Base-by-base conservation (phyloP, 2,888 invertebrate genomes). In the Eurois occulta region DNA sequence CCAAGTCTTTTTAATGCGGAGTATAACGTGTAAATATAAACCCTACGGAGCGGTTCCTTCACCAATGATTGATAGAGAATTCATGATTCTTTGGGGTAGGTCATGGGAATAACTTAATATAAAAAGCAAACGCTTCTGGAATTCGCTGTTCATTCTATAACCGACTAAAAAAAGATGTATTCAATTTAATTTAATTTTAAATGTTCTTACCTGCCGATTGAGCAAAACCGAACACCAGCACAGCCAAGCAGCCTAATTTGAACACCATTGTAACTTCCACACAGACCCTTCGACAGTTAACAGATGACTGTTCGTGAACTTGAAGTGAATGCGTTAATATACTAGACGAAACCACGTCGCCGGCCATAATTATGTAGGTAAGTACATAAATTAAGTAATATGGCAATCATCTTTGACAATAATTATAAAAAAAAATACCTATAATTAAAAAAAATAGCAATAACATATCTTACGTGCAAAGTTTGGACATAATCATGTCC, bases 301-400 rank as follows among this genome's bases (percentile, higher is more conserved):
- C 46, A n/a, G 2, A 6, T 28, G 28, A 84, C 86, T 84, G 79
- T 55, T 43, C 70, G 1, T 83, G 64, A 79, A 73, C 65, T 73
- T 70, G 83, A 71, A 71, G 21, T 48, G 35, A 65, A n/a, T 60
- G 72, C 64, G 72, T 73, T 84, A 86, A 84, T 84, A 84, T 84
- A 84, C 86, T 62, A 70, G 32, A 28, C 52, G n/a, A 73, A 58
- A 67, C 70, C n/a, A 38, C 75, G 46, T 41, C 84, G 24, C 24
- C 16, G 21, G 21, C 62, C 62, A 60, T 78, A 78, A 78, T 86
- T 75, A 77, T 48, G 28, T 67, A 18, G 13, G 24, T 52, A 62
- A 35, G 41, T 28, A 46, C 48, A 28, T 48, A 78, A 46, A 62
- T 85, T 69, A 67, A 72, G 69, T 86, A 70, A 21, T 41, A 70